Percentiles rank a stretch among this genome's conserved stretches.
These are phyloP conservation scores for Nannoperca obscura DNA, from an alignment of 2,797 vertebrate species.

Conservation along the genomic window DNA sequence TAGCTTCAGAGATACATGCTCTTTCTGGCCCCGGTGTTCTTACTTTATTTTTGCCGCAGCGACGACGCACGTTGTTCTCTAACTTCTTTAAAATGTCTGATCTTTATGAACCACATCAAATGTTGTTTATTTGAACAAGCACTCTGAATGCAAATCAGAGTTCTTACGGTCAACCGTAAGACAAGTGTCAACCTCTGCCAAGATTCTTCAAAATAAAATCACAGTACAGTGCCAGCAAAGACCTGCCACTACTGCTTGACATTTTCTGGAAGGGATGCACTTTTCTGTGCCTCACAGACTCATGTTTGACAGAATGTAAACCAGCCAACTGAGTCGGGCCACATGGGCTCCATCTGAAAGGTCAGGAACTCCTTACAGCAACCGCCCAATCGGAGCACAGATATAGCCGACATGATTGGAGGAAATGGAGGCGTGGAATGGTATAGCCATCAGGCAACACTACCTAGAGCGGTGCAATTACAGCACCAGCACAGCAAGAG, in stretches of 20 bases:
- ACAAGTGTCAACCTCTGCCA: constrained; percentile 69
- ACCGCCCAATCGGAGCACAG: constrained; percentile 71
- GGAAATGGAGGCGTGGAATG: constrained; percentile 49
- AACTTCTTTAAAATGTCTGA: constrained; percentile 41
- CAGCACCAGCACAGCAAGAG: constrained; percentile 46
- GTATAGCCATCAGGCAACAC: constrained; percentile 59
- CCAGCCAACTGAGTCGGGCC: constrained; percentile 76
- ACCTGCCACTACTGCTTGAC: constrained; percentile 74
- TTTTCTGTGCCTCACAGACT: constrained; percentile 70
- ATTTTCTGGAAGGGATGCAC: constrained; percentile 67
- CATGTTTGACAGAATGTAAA: constrained; percentile 82
- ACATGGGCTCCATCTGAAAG: constrained; percentile 78
- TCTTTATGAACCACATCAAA: constrained; percentile 55
- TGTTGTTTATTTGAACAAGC: constrained; percentile 68
- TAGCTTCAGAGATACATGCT: constrained; percentile 28
- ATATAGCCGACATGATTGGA: constrained; percentile 68
- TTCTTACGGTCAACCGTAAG: constrained; percentile 69
- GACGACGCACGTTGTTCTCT: constrained; percentile 32
- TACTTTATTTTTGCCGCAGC: constrained; percentile 19
- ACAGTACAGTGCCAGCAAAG: constrained; percentile 51
- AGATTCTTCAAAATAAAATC: constrained; percentile 68
- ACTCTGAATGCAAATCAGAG: constrained; percentile 72
- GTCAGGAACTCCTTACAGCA: constrained; percentile 73
- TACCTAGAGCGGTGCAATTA: constrained; percentile 66
- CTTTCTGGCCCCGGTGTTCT: constrained; percentile 25